A percentile compares a stretch with the other conserved stretches of the same genome.
phyloP scores from a whole-genome alignment of 2,797 vertebrate genomes.

The Hapalemur alaotrensis region DNA sequence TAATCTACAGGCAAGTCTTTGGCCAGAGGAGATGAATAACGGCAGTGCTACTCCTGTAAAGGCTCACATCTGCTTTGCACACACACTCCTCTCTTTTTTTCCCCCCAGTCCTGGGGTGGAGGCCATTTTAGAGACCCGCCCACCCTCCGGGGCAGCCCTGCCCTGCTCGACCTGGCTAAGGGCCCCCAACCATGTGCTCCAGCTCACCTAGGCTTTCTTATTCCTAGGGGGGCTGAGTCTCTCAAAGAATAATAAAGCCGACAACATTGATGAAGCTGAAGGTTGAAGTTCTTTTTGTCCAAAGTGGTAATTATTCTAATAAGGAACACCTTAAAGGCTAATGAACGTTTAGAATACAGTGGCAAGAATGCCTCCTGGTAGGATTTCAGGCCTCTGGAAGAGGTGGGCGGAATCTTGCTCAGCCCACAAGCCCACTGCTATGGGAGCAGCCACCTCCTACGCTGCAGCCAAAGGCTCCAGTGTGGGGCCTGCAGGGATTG shows the following conservation, averaged over 20 bases:
- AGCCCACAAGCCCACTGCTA: background rate
- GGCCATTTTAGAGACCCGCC: background rate
- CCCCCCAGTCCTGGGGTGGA: background rate
- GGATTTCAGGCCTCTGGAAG: background rate
- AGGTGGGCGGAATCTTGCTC: background rate
- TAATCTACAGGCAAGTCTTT: conserved; percentile 10
- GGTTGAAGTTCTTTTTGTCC: background rate
- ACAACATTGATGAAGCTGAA: background rate
- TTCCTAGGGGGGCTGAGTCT: background rate
- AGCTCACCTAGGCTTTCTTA: background rate
- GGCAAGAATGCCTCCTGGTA: background rate
- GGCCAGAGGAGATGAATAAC: background rate
- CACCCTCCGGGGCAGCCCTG: background rate
- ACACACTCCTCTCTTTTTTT: background rate
- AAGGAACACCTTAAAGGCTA: background rate
- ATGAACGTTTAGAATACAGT: background rate
- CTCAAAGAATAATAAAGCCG: background rate
- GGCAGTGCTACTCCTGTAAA: background rate
- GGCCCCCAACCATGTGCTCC: too few relatives aligned
- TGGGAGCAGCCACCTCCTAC: background rate
- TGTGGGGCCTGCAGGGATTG: background rate
- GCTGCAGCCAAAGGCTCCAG: background rate
- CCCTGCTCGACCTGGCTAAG: background rate
- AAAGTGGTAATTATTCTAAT: conserved; percentile 6
- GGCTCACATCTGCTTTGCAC: background rate